Base-by-base conservation (phyloP, 1,140 invertebrate genomes). In the Thaumatotibia leucotreta region DNA sequence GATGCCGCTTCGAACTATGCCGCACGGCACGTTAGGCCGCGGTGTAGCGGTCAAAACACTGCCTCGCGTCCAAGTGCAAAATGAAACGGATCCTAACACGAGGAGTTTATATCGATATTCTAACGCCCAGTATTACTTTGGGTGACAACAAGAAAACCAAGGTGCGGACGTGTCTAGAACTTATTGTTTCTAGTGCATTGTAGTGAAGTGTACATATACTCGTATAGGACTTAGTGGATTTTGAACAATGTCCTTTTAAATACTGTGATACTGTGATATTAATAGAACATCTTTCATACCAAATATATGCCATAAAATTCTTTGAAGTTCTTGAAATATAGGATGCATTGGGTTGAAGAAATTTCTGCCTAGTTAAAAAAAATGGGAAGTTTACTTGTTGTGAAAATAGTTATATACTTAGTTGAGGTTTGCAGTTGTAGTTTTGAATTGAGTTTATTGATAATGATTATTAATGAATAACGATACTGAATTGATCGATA, bases 41-140 rank as follows among this genome's bases (percentile, higher is more conserved):
- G 88, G 88, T 33, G 81, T 86, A 52, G 84, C 88, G 66, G 86
- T 89, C 4, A 89, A 91, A 71, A 90, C 86, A 50, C 70, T 88
- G n/a, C 86, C 86, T 14, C 72, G 86, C 72, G 80, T 89, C 22
- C 91, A 91, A 79, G 81, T 85, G 67, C 88, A 89, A 70, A 72
- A 80, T 17, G 91, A 91, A 79, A 84, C 80, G 31, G 91, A 91
- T 72, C 84, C 86, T 71, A 91, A 91, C 72, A 82, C 89, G 0
- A 81, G 91, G 76, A 91, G 87, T 83, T 82, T 92, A 80, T 91
- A 91, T 84, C 83, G 91, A 79, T 91, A 91, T 83, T 91, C 91
- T 61, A 92, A 92, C 72, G 89, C 91, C 4, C 91, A 92, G 75
- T 92, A 92, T 72, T 92, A 92, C 73, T 92, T 91, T 72, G 91